Conservation (phyloP, 2,113 vertebrate species). For the Todiramphus saurophagus region DNA sequence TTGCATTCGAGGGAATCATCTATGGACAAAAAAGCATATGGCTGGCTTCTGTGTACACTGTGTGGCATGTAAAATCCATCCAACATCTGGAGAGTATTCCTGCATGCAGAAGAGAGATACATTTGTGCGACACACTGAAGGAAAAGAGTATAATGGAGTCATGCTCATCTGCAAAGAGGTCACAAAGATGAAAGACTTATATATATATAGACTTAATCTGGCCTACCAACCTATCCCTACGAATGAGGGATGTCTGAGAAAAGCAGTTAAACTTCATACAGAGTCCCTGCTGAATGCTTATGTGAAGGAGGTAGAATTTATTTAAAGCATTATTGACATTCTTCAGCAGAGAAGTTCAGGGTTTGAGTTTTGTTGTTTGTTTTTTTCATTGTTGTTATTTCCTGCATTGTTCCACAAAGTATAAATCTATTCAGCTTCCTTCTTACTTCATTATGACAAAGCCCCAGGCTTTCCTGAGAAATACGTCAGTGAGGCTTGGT, state of each 20-base stretch:
- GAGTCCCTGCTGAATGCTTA: neutral
- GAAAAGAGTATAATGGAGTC: neutral
- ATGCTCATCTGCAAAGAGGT: neutral
- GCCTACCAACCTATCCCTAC: neutral
- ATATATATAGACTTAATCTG: neutral
- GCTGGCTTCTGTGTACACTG: neutral
- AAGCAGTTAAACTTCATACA: neutral
- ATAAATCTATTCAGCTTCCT: neutral
- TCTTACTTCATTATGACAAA: neutral
- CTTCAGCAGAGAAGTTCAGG: neutral
- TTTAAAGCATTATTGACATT: neutral
- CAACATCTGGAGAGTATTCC: neutral
- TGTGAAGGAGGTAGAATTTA: neutral
- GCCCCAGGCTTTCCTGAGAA: neutral
- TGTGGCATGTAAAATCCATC: neutral
- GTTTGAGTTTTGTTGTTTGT: neutral
- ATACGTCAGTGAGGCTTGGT: neutral
- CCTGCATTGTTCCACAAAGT: neutral
- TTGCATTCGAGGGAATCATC: neutral
- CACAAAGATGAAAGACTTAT: neutral
- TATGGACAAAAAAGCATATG: neutral
- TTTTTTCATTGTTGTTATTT: neutral
- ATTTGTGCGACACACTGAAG: neutral
- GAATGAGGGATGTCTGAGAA: neutral
- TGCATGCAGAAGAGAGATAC: neutral